A percentile compares a stretch with the other conserved stretches of the same genome.
Conservation (phyloP, 1,140 invertebrate genomes). For the Pogonus chalceus region DNA sequence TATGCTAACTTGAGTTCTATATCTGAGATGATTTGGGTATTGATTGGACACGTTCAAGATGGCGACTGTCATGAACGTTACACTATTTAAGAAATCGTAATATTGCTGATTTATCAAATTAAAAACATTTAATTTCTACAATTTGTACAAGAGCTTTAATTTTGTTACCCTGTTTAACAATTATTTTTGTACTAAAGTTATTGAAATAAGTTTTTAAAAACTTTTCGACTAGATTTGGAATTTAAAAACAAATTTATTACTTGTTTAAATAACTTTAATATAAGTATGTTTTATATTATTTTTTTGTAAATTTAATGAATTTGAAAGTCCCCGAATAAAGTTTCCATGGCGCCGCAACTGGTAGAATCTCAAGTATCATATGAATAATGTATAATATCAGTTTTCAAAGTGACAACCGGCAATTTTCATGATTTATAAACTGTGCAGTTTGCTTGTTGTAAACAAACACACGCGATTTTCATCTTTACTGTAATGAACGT, state of each 20-base stretch:
- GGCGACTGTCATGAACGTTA: not conserved
- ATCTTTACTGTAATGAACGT: not conserved
- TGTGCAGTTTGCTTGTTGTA: not conserved
- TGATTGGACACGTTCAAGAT: constrained; percentile 1
- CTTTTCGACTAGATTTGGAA: too few species aligned
- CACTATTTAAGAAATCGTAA: not conserved
- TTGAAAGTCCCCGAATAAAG: too few species aligned
- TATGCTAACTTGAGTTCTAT: not conserved
- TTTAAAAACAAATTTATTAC: too few species aligned
- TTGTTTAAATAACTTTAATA: too few species aligned
- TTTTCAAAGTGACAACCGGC: constrained; percentile 3
- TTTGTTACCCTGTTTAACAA: too few species aligned
- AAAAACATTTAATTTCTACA: too few species aligned
- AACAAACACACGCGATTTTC: not conserved
- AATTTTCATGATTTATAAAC: constrained; percentile 5
- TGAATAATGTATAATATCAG: constrained; percentile 5
- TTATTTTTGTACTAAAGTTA: too few species aligned
- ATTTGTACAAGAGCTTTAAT: too few species aligned
- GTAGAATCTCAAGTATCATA: constrained; percentile 1
- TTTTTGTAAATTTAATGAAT: too few species aligned
- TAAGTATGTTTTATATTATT: too few species aligned
- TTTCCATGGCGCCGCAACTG: not conserved
- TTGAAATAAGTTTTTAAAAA: too few species aligned
- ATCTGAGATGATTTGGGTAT: not conserved
- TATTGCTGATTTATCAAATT: too few species aligned